Percentiles rank a stretch among this genome's conserved stretches.
phyloP scores from a whole-genome alignment of 2,888 invertebrate species.

The Cerastis leucographa region DNA sequence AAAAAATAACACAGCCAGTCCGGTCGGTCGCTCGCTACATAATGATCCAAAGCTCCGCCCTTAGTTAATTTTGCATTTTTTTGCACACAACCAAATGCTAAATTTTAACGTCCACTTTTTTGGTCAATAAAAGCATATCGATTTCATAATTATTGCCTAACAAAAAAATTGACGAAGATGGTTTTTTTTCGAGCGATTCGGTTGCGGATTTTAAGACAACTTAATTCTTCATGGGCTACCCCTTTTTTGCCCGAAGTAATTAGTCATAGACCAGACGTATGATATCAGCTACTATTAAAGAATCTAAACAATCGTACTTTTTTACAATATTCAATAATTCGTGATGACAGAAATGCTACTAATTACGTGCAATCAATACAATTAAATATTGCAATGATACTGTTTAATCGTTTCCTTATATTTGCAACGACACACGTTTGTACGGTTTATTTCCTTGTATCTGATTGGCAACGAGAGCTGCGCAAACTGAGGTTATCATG shows the following conservation, averaged over 20 bases:
- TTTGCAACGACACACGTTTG: conserved; percentile 64
- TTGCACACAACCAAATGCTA: conserved; percentile 71
- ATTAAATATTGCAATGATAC: conserved; percentile 81
- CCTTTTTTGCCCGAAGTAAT: conserved; percentile 62
- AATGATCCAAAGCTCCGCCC: conserved; percentile 85
- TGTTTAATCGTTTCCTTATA: conserved; percentile 82
- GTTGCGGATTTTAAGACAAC: conserved; percentile 63
- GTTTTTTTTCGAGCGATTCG: conserved; percentile 58
- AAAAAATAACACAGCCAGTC: conserved; percentile 84
- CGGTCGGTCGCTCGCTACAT: conserved; percentile 82
- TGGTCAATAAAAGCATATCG: conserved; percentile 68
- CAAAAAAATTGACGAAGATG: conserved; percentile 55
- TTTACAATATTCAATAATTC: conserved; percentile 68
- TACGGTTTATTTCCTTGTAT: conserved; percentile 65
- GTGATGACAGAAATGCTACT: conserved; percentile 78
- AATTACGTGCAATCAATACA: conserved; percentile 79
- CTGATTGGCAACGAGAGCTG: conserved; percentile 68
- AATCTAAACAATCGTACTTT: conserved; percentile 56
- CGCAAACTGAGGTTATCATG: conserved; percentile 66
- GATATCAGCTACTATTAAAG: conserved; percentile 38
- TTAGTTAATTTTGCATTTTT: conserved; percentile 81
- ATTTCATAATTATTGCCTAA: conserved; percentile 75
- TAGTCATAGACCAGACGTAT: conserved; percentile 56
- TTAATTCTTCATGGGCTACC: conserved; percentile 64
- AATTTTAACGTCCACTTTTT: conserved; percentile 72